A percentile compares a stretch with the other conserved stretches of the same genome.
These are phyloP conservation scores for Alouatta palliata DNA, from an alignment of 2,113 vertebrate genomes.

Conservation along the genomic window DNA sequence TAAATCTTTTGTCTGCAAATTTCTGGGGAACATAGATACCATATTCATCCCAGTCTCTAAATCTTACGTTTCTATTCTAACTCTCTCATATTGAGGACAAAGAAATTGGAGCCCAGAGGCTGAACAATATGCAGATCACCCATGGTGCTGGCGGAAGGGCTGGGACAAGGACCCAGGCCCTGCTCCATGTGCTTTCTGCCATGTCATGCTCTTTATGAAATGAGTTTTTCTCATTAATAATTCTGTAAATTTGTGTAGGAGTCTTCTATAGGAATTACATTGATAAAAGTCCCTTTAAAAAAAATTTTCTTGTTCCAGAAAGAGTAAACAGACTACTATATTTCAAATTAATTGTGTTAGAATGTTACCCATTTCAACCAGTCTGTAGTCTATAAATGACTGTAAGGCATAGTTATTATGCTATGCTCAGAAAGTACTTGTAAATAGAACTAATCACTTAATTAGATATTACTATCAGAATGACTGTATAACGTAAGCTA, in stretches of 20 bases:
- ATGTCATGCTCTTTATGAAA: background rate
- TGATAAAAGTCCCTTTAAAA: background rate
- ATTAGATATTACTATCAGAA: constrained; percentile 21
- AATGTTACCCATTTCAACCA: background rate
- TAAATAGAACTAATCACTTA: background rate
- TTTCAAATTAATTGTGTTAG: constrained; percentile 29
- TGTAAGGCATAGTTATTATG: background rate
- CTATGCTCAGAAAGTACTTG: background rate
- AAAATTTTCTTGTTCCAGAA: constrained; percentile 15
- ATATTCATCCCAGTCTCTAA: background rate
- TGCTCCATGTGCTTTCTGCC: rapidly evolving
- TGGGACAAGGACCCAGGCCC: background rate
- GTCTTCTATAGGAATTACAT: background rate
- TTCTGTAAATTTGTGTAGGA: background rate
- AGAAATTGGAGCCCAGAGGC: background rate
- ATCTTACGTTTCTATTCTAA: background rate
- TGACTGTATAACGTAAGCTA: background rate
- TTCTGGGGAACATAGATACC: background rate
- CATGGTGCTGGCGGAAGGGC: background rate
- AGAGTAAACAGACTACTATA: background rate
- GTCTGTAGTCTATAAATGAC: background rate
- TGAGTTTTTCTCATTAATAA: background rate
- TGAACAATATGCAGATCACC: background rate
- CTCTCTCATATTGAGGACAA: background rate
- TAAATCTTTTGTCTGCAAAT: background rate